A percentile compares a stretch with the other conserved stretches of the same genome.
Conservation (phyloP, 2,797 vertebrate species). For the Heliangelus exortis region DNA sequence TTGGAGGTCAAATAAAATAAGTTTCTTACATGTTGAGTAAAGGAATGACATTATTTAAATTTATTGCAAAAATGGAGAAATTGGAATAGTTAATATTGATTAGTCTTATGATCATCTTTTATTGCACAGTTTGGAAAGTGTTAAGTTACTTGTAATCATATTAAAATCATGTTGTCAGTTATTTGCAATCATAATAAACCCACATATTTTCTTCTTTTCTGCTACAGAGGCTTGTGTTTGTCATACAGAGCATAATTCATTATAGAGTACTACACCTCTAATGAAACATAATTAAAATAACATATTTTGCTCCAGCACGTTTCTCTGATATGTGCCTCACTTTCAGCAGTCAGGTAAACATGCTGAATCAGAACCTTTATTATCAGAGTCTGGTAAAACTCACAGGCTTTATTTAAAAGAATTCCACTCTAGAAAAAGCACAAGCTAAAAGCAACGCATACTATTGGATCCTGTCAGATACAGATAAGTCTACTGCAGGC, state of each 20-base stretch:
- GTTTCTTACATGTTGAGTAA: background rate
- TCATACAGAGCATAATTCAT: background rate
- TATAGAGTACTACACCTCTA: background rate
- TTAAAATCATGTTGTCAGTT: constrained; percentile 3
- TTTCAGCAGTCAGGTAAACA: background rate
- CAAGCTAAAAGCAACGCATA: background rate
- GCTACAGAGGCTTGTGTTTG: background rate
- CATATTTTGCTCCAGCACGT: background rate
- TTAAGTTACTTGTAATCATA: background rate
- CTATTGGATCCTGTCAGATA: background rate
- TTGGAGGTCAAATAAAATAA: background rate
- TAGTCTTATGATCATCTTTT: background rate
- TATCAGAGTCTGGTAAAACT: background rate
- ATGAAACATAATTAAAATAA: background rate
- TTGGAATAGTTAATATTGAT: background rate
- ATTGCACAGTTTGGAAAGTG: background rate
- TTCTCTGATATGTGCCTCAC: background rate
- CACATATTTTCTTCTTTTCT: background rate
- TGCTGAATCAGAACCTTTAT: background rate
- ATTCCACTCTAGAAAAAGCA: background rate
- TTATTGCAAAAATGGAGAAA: background rate
- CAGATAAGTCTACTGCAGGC: background rate
- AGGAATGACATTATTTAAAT: background rate
- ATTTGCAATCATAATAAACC: background rate
- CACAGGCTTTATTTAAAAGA: background rate